Percentiles rank a stretch among this genome's conserved stretches.
These are phyloP conservation scores for Patella caerulea DNA, from an alignment of 2,888 invertebrate genomes.

Conservation along the genomic window DNA sequence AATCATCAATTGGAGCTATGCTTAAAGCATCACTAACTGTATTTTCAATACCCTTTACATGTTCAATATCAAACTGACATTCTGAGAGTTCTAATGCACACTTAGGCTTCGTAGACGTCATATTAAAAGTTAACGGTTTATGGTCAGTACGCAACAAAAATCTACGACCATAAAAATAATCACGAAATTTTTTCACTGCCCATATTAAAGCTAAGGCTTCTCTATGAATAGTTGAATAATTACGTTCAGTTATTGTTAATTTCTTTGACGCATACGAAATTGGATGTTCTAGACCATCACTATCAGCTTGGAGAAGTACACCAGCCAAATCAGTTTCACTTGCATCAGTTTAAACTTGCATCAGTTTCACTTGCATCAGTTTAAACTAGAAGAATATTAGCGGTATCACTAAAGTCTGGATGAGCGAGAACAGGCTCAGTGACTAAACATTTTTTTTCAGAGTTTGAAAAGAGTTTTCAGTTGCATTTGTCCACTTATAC, in stretches of 20 bases:
- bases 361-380: neutral
- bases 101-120: too few species aligned
- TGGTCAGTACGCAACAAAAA: too few species aligned
- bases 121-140: too few species aligned
- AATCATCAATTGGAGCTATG: neutral
- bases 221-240: slow-evolving; percentile 4
- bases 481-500: neutral
- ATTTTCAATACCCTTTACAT: neutral
- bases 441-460: neutral
- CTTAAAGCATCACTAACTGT: neutral
- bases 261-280: neutral
- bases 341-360: neutral
- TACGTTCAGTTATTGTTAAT: neutral
- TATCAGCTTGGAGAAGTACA: neutral
- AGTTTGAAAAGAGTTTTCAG: neutral
- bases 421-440: neutral
- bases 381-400: neutral
- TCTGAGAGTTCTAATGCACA: too few species aligned
- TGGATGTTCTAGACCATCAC: neutral
- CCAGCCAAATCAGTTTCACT: neutral
- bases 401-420: neutral
- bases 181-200: neutral
- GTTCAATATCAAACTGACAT: too few species aligned
- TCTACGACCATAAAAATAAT: too few species aligned
- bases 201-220: neutral